Conservation (phyloP, 1,140 invertebrate species). For the Steinernema khuongi region DNA sequence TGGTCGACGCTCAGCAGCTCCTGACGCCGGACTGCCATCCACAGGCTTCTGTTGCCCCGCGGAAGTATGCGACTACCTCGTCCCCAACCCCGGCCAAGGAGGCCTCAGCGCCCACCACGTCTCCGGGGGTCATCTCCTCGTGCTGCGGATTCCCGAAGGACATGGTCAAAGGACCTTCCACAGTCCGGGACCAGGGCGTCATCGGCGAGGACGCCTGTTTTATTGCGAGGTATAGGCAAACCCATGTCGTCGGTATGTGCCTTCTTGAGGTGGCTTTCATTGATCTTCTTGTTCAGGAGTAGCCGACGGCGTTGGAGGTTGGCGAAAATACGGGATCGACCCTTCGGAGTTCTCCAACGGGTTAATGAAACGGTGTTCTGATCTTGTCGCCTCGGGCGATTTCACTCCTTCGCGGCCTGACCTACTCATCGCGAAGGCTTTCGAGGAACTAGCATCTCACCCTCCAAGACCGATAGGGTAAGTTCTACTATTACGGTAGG, state of each 20-base stretch:
- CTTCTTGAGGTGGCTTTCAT: slow-evolving; percentile 12
- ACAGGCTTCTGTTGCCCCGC: not conserved
- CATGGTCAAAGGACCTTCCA: slow-evolving; percentile 65
- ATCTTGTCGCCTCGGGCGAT: slow-evolving; percentile 75
- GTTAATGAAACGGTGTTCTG: slow-evolving; percentile 86
- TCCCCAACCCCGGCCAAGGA: not conserved
- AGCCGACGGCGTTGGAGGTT: slow-evolving; percentile 94
- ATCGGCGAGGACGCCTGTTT: slow-evolving; percentile 97
- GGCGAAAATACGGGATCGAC: slow-evolving; percentile 93
- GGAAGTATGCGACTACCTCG: slow-evolving; percentile 59
- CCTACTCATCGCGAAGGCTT: slow-evolving; percentile 77
- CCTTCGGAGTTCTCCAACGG: slow-evolving; percentile 87
- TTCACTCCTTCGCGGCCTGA: slow-evolving; percentile 79
- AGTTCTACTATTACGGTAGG: slow-evolving; percentile 26
- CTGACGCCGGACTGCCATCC: slow-evolving; percentile 17
- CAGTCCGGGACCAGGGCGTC: slow-evolving; percentile 75
- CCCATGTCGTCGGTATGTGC: slow-evolving; percentile 80
- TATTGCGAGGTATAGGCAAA: slow-evolving; percentile 74
- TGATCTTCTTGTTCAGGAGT: slow-evolving; percentile 69
- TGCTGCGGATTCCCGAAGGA: slow-evolving; percentile 86
- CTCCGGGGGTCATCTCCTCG: slow-evolving; percentile 62
- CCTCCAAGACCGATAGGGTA: slow-evolving; percentile 42
- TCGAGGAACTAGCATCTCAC: slow-evolving; percentile 33
- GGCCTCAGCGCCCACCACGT: not conserved
- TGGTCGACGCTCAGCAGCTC: slow-evolving; percentile 14